These are phyloP conservation scores for Sigmodon hispidus DNA, from an alignment of 2,113 vertebrate genomes.

Conservation along the genomic window DNA sequence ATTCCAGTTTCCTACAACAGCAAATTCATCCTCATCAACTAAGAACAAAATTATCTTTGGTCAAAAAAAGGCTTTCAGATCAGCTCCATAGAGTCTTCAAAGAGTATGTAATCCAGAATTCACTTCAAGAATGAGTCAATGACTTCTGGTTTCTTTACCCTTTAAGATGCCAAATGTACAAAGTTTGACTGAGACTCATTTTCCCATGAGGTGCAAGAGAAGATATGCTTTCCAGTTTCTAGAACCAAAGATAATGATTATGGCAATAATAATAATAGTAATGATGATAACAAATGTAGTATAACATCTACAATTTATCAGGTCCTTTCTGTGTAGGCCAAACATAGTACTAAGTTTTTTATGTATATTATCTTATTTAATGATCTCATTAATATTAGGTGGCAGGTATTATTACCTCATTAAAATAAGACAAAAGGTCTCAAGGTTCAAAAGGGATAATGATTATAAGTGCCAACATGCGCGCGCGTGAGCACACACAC, in stretches of 20 bases:
- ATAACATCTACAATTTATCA: neutral
- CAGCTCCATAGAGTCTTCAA: neutral
- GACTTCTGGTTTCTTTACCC: neutral
- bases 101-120: neutral
- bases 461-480: slow-evolving; percentile 11
- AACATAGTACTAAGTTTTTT: neutral
- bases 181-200: slow-evolving; percentile 22
- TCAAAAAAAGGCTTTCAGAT: slow-evolving; percentile 1
- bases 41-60: neutral
- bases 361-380: slow-evolving; percentile 17
- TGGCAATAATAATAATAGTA: neutral
- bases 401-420: slow-evolving; percentile 26
- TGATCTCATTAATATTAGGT: slow-evolving; percentile 48
- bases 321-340: neutral
- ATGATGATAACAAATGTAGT: neutral
- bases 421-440: slow-evolving; percentile 60
- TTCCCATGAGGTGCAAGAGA: neutral
- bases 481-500: too few relatives aligned
- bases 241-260: neutral
- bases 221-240: neutral
- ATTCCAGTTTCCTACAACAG: neutral
- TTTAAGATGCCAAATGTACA: neutral
- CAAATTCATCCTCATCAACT: neutral
- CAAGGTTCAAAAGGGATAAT: slow-evolving; percentile 53
- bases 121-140: neutral